Percentiles rank a stretch among this genome's conserved stretches.
Conservation (phyloP, 2,797 vertebrate species). For the Cyprinodon diabolis region DNA sequence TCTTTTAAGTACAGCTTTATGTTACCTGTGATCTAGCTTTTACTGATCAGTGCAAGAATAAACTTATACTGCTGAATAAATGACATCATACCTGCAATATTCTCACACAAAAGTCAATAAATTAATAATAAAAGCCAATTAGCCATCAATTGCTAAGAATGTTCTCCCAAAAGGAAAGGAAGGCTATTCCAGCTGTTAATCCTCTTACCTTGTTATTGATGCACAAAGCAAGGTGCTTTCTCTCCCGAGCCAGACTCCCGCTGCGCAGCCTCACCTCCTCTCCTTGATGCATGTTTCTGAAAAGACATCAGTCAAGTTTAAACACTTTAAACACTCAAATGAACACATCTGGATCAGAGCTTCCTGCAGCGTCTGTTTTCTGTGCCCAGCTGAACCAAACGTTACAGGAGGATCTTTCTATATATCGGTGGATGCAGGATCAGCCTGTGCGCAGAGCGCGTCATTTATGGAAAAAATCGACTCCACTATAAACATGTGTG, state of each 20-base stretch:
- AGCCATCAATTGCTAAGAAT: not conserved
- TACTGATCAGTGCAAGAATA: conserved; percentile 6
- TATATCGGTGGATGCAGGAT: conserved; percentile 23
- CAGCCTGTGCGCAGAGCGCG: conserved; percentile 14
- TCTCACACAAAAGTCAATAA: not conserved
- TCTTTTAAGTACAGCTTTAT: not conserved
- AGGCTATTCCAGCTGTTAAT: not conserved
- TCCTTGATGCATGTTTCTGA: conserved; percentile 73
- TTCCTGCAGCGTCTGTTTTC: conserved; percentile 1
- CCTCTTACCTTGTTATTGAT: conserved; percentile 79
- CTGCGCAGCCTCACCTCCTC: conserved; percentile 76
- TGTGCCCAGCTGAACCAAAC: conserved; percentile 7
- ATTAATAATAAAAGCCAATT: not conserved
- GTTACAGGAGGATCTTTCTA: conserved; percentile 30
- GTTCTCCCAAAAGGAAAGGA: not conserved
- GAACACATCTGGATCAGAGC: not conserved
- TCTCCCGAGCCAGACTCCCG: conserved; percentile 73
- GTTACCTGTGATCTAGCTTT: not conserved
- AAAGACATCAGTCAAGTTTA: conserved; percentile 68
- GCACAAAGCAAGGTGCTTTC: conserved; percentile 79
- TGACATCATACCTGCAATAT: conserved; percentile 59
- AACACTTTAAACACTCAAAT: conserved; percentile 30
- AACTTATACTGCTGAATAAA: conserved; percentile 48
- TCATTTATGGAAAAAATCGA: not conserved
- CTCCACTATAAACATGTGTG: not conserved